A percentile compares a stretch with the other conserved stretches of the same genome.
phyloP scores from a whole-genome alignment of 2,113 vertebrate genomes.

The Sinocyclocheilus grahami region DNA sequence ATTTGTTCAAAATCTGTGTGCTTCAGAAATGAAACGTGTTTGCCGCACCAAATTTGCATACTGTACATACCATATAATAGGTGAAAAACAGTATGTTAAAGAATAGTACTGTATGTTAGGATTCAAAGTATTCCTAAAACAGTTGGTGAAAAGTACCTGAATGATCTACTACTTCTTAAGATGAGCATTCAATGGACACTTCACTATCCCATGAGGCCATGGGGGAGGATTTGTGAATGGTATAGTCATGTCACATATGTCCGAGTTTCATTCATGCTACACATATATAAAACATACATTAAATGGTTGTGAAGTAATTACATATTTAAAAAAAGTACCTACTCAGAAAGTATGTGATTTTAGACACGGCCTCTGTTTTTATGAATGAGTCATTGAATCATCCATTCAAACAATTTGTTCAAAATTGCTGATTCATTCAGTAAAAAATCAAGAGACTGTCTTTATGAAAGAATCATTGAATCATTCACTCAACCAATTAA shows the following conservation, averaged over 20 bases:
- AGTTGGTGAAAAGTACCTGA: not conserved
- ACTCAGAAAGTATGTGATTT: too few relatives aligned
- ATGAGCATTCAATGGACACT: not conserved
- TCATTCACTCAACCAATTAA: not conserved
- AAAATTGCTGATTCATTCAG: not conserved
- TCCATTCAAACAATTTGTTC: not conserved
- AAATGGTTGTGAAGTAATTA: too few relatives aligned
- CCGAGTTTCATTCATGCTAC: too few relatives aligned
- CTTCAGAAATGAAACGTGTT: not conserved
- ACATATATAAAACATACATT: too few relatives aligned
- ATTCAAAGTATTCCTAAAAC: not conserved
- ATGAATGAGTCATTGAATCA: not conserved
- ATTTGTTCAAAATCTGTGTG: not conserved
- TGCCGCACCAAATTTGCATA: not conserved
- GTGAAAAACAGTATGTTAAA: not conserved
- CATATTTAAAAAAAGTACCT: too few relatives aligned
- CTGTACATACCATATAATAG: not conserved
- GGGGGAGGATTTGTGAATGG: too few relatives aligned
- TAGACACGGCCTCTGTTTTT: too few relatives aligned
- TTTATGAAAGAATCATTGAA: not conserved
- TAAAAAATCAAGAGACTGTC: not conserved
- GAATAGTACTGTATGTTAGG: too few relatives aligned
- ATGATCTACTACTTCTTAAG: not conserved
- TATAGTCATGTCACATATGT: too few relatives aligned
- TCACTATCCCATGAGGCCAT: not conserved